Evolutionary conservation across 2,113 vertebrate genomes (phyloP).

Genomic region (Halcyon malimbica): DNA sequence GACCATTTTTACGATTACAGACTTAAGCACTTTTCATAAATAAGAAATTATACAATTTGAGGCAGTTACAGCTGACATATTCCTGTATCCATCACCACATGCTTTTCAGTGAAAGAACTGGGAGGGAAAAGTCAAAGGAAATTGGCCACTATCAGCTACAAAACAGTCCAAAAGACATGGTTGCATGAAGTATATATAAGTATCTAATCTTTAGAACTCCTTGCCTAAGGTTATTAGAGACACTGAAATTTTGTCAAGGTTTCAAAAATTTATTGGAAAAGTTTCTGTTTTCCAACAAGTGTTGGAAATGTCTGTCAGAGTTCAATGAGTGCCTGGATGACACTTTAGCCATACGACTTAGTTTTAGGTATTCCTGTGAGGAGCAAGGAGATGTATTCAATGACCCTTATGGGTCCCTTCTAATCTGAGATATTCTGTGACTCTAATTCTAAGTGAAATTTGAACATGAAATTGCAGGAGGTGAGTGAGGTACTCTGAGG

Average conservation of each 20-base stretch:
- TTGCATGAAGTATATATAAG: background rate
- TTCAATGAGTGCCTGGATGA: background rate
- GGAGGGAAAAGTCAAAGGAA: background rate
- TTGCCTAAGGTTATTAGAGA: fast-evolving
- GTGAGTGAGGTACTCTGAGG: fast-evolving
- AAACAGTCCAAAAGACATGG: background rate
- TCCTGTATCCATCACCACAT: background rate
- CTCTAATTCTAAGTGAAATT: background rate
- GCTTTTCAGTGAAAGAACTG: fast-evolving
- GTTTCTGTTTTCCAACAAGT: background rate
- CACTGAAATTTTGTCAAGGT: background rate
- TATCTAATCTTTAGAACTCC: background rate
- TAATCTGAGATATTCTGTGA: background rate
- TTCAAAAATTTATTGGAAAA: background rate
- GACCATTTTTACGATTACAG: background rate
- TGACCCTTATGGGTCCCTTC: background rate
- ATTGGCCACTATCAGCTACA: background rate
- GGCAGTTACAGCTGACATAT: background rate
- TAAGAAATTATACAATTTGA: background rate
- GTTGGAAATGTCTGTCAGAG: background rate
- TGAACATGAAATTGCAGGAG: background rate
- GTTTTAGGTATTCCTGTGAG: background rate
- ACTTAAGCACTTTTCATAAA: background rate
- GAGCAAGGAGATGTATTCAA: background rate
- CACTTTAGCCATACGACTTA: background rate